Conservation (phyloP, 2,113 vertebrate genomes). For the Bos javanicus region DNA sequence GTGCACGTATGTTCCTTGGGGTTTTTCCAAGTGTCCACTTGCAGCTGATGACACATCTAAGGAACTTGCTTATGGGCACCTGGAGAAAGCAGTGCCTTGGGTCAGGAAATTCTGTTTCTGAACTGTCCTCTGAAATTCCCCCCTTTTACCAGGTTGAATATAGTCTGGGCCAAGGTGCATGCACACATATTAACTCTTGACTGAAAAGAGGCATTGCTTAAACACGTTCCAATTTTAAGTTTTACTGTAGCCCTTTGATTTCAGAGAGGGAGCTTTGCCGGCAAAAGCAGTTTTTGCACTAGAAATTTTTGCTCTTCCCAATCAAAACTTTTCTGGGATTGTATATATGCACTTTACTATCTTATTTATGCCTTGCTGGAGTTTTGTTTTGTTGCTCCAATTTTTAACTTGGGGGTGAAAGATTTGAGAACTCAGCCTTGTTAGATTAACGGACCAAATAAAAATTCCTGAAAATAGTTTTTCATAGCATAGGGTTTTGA, state of each 20-base stretch:
- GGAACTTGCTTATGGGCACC: slow-evolving; percentile 41
- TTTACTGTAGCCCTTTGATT: slow-evolving; percentile 58
- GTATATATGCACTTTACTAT: slow-evolving; percentile 85
- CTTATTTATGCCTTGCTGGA: slow-evolving; percentile 70
- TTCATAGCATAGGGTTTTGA: slow-evolving; percentile 69
- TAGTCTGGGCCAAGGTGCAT: slow-evolving; percentile 70
- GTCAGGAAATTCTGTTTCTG: slow-evolving; percentile 31
- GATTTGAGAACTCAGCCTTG: slow-evolving; percentile 71
- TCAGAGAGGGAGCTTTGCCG: slow-evolving; percentile 66
- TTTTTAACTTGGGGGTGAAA: slow-evolving; percentile 67
- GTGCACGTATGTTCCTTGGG: neutral
- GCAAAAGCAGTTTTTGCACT: slow-evolving; percentile 80
- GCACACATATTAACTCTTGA: slow-evolving; percentile 55
- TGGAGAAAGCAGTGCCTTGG: slow-evolving; percentile 54
- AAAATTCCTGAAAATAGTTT: slow-evolving; percentile 70
- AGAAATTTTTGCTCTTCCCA: slow-evolving; percentile 74
- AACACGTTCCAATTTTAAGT: slow-evolving; percentile 54
- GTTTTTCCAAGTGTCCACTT: neutral
- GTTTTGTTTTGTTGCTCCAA: slow-evolving; percentile 68
- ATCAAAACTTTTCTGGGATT: slow-evolving; percentile 68
- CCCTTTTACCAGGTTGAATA: slow-evolving; percentile 55
- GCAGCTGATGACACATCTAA: slow-evolving; percentile 48
- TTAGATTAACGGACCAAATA: slow-evolving; percentile 80
- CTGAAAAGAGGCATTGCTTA: slow-evolving; percentile 58
- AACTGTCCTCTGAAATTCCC: slow-evolving; percentile 13